Percentiles rank a stretch among this genome's conserved stretches.
phyloP scores from a whole-genome alignment of 2,113 vertebrate species.

The Phocoena phocoena region DNA sequence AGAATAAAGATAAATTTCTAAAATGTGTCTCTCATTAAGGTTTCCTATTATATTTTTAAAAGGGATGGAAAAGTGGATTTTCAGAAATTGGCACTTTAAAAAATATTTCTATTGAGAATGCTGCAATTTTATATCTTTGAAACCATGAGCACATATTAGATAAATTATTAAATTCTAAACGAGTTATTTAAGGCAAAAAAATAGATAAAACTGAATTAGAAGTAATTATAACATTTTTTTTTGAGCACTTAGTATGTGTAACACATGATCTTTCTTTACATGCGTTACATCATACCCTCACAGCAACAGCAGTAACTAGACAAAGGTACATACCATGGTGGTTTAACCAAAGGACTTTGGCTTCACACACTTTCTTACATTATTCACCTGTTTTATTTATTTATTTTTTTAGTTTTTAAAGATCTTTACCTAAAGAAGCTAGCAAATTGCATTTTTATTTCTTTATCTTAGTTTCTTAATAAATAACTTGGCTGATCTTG shows the following conservation, averaged over 20 bases:
- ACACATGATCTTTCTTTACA: background rate
- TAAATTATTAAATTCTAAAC: background rate
- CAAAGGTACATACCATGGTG: background rate
- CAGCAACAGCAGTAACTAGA: background rate
- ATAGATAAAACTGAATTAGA: background rate
- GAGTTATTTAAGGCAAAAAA: background rate
- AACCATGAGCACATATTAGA: background rate
- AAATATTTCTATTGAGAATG: background rate
- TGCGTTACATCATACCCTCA: background rate
- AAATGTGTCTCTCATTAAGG: background rate
- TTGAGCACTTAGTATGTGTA: background rate
- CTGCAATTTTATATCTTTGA: background rate
- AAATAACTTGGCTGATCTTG: background rate
- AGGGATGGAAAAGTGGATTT: background rate
- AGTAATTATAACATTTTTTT: background rate
- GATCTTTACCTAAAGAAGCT: background rate
- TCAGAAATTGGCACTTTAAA: background rate
- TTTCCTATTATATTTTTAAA: conserved; percentile 21
- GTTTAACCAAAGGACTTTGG: background rate
- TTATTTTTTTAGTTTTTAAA: background rate
- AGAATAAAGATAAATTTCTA: background rate
- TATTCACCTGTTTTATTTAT: background rate
- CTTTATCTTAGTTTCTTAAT: background rate
- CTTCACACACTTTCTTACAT: background rate
- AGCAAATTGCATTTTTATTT: background rate